These are phyloP conservation scores for Luperina nickerlii DNA, from an alignment of 2,888 invertebrate species.

Conservation along the genomic window DNA sequence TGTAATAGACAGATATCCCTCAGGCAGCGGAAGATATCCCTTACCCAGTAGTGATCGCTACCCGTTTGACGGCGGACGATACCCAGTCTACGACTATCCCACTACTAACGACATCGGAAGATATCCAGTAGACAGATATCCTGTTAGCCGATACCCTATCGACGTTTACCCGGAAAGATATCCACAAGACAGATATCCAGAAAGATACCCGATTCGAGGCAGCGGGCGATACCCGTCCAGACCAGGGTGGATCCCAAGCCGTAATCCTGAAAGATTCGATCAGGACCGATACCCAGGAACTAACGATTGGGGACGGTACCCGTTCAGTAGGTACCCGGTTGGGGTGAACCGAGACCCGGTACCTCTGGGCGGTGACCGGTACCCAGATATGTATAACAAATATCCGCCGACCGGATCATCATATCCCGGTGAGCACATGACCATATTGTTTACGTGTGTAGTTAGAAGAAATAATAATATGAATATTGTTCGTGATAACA, in stretches of 20 bases:
- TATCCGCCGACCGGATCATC: slow-evolving; percentile 91
- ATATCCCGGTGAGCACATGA: slow-evolving; percentile 86
- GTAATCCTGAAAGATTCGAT: slow-evolving; percentile 88
- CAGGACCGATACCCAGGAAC: slow-evolving; percentile 84
- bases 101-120: slow-evolving; percentile 78
- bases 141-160: slow-evolving; percentile 70
- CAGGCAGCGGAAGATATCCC: slow-evolving; percentile 73
- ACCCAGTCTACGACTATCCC: slow-evolving; percentile 69
- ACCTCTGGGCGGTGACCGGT: slow-evolving; percentile 88
- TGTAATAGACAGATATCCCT: slow-evolving; percentile 73
- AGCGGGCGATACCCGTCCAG: slow-evolving; percentile 80
- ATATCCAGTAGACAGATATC: slow-evolving; percentile 82
- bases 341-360: slow-evolving; percentile 88
- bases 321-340: slow-evolving; percentile 85
- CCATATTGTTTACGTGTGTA: slow-evolving; percentile 45
- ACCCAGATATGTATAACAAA: slow-evolving; percentile 89
- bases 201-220: slow-evolving; percentile 79
- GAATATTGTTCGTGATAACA: slow-evolving; percentile 44
- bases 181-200: slow-evolving; percentile 83
- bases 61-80: slow-evolving; percentile 81
- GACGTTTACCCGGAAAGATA: slow-evolving; percentile 80
- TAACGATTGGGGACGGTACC: slow-evolving; percentile 86
- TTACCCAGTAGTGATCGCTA: slow-evolving; percentile 80
- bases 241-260: slow-evolving; percentile 77
- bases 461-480: slow-evolving; percentile 14